Base-by-base conservation (phyloP, 2,888 invertebrate genomes). In the Cheilosia vernalis region DNA sequence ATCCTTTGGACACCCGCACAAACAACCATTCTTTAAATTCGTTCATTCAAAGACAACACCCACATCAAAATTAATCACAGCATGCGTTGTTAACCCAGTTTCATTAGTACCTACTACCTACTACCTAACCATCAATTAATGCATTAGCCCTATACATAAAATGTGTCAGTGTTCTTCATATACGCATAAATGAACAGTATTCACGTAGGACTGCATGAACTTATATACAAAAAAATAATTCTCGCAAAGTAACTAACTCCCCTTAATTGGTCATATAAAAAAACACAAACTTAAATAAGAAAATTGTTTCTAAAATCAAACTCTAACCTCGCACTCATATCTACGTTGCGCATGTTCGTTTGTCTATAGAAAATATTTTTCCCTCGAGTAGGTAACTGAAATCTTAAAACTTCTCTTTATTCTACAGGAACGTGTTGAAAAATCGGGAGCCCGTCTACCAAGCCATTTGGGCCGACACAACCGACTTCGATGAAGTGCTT, bases 401-500 rank as follows among this genome's bases (percentile, higher is more conserved):
- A 44, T 69, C 17, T 37, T 55, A 42, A 24, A 37, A 33, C n/a
- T 37, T 58, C 6, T 37, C 24, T 58, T 19, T 70, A 17, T 81
- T 90, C 90, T 27, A 30, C 93, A 96, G 96, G 89, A 94, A 95
- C 93, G 93, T 95, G 77, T 92, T 95, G 84, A 94, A 94, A 88
- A 95, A 94, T 88, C 94, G 94, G 13, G 95, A 96, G 88, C 97
- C 97, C 0, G 96, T 97, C 24, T 97, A 96, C 91, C 97, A 97
- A 92, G 97, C 97, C 13, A 93, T 97, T 21, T 97, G 97, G 97
- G 96, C 96, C 0, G 95, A 96, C 87, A 96, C 96, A 88, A 95
- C 94, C 51, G 96, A 96, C 90, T 97, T 97, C 90, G 96, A 97
- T 90, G 96, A 97, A 92, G 97, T 97, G 21, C 93, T 97, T 70